Percentiles rank a stretch among this genome's conserved stretches.
phyloP scores from a whole-genome alignment of 1,140 invertebrate genomes.

The Temnothorax nylanderi region DNA sequence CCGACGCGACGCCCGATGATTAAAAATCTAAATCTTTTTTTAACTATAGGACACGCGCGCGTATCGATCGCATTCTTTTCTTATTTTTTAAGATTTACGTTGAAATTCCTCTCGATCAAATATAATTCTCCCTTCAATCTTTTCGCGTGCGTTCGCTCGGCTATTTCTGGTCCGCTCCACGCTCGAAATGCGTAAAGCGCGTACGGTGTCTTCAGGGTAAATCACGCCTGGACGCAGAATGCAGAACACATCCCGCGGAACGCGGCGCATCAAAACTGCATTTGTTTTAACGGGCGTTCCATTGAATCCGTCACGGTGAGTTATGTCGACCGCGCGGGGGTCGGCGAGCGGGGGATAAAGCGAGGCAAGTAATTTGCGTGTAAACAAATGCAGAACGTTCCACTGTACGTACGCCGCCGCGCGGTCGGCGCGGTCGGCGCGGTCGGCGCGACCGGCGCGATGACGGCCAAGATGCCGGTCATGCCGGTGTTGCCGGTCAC shows the following conservation, averaged over 20 bases:
- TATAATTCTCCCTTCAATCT: not conserved
- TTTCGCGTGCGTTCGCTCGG: not conserved
- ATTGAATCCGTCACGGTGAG: not conserved
- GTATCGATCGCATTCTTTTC: not conserved
- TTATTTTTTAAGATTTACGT: not conserved
- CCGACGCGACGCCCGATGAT: not conserved
- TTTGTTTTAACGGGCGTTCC: conserved; percentile 24
- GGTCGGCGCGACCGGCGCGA: too few relatives aligned
- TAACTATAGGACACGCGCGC: not conserved
- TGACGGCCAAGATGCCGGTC: not conserved
- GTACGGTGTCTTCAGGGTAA: not conserved
- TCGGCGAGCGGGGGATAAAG: not conserved
- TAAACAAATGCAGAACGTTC: conserved; percentile 18
- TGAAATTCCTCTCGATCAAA: not conserved
- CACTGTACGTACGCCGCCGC: not conserved
- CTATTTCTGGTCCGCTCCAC: conserved; percentile 7
- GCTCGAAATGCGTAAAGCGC: not conserved
- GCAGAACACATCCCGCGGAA: conserved; percentile 3
- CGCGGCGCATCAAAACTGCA: not conserved
- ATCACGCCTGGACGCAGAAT: not conserved
- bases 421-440: too few relatives aligned
- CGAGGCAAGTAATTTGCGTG: conserved; percentile 14
- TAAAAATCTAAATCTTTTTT: not conserved
- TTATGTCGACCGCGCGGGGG: not conserved
- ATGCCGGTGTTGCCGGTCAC: not conserved